Evolutionary conservation across 2,888 invertebrate genomes (phyloP).

Genomic region (Cerceris rybyensis): DNA sequence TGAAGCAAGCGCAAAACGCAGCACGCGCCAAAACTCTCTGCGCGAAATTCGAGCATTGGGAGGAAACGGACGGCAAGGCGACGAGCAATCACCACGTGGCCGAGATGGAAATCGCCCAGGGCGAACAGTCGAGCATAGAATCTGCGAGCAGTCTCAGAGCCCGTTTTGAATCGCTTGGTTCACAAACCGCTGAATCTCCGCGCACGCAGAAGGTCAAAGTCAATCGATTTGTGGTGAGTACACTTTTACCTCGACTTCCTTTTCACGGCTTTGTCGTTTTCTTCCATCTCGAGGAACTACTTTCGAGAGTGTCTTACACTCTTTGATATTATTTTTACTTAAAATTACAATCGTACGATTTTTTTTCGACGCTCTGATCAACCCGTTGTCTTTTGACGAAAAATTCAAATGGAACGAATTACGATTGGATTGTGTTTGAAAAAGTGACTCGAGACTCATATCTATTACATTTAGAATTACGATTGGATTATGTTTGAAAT

Average conservation of each 20-base stretch:
- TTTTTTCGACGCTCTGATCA: no score
- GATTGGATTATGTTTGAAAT: no score
- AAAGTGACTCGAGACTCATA: no score
- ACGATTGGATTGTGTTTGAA: not conserved
- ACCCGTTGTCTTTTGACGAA: no score
- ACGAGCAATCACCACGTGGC: constrained; percentile 77
- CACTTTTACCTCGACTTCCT: constrained; percentile 12
- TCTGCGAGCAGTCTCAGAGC: constrained; percentile 93
- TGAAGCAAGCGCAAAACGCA: constrained; percentile 89
- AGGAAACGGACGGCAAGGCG: constrained; percentile 84
- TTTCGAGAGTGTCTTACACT: no score
- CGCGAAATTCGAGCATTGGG: constrained; percentile 95
- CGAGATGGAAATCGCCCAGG: constrained; percentile 82
- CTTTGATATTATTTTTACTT: no score
- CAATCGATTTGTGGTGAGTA: constrained; percentile 95
- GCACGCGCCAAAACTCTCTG: constrained; percentile 92
- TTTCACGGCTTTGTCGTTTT: constrained; percentile 5
- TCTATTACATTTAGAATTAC: no score
- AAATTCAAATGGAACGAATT: no score
- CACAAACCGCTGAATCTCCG: constrained; percentile 83
- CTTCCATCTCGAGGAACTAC: not conserved
- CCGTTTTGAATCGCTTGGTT: constrained; percentile 93
- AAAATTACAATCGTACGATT: no score
- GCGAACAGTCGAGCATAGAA: constrained; percentile 91
- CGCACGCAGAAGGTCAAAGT: constrained; percentile 86